Conservation (phyloP, 2,888 invertebrate species). For the Andrena haemorrhoa region DNA sequence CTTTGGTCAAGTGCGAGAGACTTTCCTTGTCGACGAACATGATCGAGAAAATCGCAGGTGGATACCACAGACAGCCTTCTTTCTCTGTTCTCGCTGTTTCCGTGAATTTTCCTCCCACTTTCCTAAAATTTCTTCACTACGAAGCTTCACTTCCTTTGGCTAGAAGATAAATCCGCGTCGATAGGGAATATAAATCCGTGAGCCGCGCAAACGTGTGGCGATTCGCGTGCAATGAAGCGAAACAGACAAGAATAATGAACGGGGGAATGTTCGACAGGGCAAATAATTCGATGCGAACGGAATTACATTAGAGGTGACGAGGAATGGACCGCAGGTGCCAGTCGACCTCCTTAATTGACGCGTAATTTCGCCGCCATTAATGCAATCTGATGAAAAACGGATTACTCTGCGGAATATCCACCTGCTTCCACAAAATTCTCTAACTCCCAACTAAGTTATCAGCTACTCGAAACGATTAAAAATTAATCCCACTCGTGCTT, state of each 20-base stretch:
- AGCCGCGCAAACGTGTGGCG: neutral
- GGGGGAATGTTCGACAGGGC: neutral
- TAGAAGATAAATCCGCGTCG: neutral
- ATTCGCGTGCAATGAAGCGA: neutral
- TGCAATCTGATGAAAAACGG: constrained; percentile 9
- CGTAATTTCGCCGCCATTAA: constrained; percentile 28
- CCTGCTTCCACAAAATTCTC: too few species aligned
- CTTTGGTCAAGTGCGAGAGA: constrained; percentile 91
- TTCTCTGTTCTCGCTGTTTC: neutral
- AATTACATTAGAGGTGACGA: constrained; percentile 13
- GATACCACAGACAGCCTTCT: neutral
- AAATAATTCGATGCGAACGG: constrained; percentile 19
- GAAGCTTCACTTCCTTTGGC: neutral
- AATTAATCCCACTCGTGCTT: too few species aligned
- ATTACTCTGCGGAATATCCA: constrained; percentile 7
- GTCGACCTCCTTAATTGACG: constrained; percentile 16
- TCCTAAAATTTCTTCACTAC: neutral
- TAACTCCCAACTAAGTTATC: too few species aligned
- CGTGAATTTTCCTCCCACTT: neutral
- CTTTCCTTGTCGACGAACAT: constrained; percentile 96
- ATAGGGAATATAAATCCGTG: neutral
- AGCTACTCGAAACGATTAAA: too few species aligned
- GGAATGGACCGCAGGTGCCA: constrained; percentile 20
- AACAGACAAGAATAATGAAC: neutral
- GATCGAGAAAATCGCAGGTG: constrained; percentile 94